These are phyloP conservation scores for Ophioninae sp. DNA, from an alignment of 2,888 invertebrate genomes.

Conservation along the genomic window DNA sequence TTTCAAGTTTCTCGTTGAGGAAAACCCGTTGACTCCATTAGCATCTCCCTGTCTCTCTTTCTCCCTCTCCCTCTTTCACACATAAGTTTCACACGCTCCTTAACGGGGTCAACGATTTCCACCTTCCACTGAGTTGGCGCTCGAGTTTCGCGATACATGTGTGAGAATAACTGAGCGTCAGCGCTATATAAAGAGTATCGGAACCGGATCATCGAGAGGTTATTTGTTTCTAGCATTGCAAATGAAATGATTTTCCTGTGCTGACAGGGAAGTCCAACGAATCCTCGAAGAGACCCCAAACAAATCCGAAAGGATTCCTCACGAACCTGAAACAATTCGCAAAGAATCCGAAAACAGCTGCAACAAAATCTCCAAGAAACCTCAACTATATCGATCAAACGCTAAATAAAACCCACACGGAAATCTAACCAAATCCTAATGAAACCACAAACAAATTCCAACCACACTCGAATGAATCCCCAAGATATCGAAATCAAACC, in stretches of 20 bases:
- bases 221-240: constrained; percentile 8
- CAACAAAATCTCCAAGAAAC: too few relatives aligned
- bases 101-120: constrained; percentile 71
- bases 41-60: constrained; percentile 52
- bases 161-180: constrained; percentile 46
- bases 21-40: constrained; percentile 56
- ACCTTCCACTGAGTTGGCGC: constrained; percentile 64
- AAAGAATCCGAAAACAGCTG: too few relatives aligned
- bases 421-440: too few relatives aligned
- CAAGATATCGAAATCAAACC: too few relatives aligned
- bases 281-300: too few relatives aligned
- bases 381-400: too few relatives aligned
- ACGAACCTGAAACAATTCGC: too few relatives aligned
- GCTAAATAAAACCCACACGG: too few relatives aligned
- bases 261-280: background rate
- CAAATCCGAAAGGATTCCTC: too few relatives aligned
- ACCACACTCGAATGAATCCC: too few relatives aligned
- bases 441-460: too few relatives aligned
- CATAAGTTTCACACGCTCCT: constrained; percentile 67
- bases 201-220: constrained; percentile 21
- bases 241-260: background rate
- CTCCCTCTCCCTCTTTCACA: constrained; percentile 8
- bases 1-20: constrained; percentile 34
- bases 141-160: constrained; percentile 47
- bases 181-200: constrained; percentile 29